Base-by-base conservation (phyloP, 2,113 vertebrate species). In the Bothrops jararaca region DNA sequence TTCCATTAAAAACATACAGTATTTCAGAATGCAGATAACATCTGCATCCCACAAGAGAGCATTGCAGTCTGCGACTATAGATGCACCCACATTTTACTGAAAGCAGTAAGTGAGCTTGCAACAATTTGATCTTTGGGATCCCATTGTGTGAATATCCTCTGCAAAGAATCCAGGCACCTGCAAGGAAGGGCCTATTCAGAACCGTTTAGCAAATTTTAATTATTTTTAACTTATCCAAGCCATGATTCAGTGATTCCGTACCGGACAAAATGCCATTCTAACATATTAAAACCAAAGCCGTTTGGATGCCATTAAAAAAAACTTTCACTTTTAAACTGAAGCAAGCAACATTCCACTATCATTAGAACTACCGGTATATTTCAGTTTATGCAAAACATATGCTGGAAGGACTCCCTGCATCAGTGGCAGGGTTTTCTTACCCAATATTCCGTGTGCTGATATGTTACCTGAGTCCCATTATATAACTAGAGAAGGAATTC, bases 11-110 rank as follows among this genome's bases (percentile, higher is more conserved):
- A 18, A 13, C 26, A 85, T 39, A 50, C 24, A 50, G 0, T 26
- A 53, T 42, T 48, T 93, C 92, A 50, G 88, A 86, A 64, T 69
- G 50, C 0, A 53, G 92, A 87, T 57, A 92, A 26, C 34, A 90
- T 93, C 88, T 39, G 26, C 89, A 20, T 29, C 11, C 26, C 22
- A 64, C 54, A 20, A 45, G 4, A 50, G 15, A 69, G 13, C n/a
- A 18, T 12, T 9, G 0, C 13, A 0, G 2, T 23, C n/a, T 11
- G n/a, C 8, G 18, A 18, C 22, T 88, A 23, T 1, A 24, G 3
- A 60, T 60, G 4, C 22, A 57, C 2, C 34, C 34, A 80, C 1
- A 23, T 90, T 53, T 74, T 18, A 74, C 9, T 45, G 26, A 23
- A 11, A 52, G 22, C 26, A 24, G 0, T 4, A 22, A 24, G 2